Conservation (phyloP, 1,140 invertebrate species). For the Brachionus calyciflorus region DNA sequence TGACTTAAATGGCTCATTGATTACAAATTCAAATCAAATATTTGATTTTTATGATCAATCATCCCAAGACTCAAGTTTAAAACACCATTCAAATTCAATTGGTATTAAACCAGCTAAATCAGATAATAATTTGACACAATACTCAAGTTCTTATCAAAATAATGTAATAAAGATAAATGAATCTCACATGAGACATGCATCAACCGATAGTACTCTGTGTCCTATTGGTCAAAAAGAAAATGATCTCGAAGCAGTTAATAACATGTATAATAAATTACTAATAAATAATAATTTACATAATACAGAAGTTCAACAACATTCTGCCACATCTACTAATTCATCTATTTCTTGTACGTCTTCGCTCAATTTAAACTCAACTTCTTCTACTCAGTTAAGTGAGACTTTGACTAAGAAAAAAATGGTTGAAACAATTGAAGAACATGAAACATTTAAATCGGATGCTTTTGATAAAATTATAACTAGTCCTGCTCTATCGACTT, state of each 20-base stretch:
- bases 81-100: constrained; percentile 15
- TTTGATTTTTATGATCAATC: constrained; percentile 42
- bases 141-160: constrained; percentile 31
- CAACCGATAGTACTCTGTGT: constrained; percentile 10
- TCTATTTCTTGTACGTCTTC: constrained; percentile 10
- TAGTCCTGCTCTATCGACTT: constrained; percentile 27
- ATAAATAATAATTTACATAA: constrained; percentile 35
- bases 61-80: background rate
- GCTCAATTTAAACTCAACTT: background rate
- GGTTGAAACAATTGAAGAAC: background rate
- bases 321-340: background rate
- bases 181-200: background rate
- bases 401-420: background rate
- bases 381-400: background rate
- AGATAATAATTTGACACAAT: constrained; percentile 7
- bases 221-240: constrained; percentile 26
- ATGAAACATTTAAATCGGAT: constrained; percentile 3
- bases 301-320: background rate
- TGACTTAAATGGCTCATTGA: background rate
- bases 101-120: constrained; percentile 19
- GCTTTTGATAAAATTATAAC: constrained; percentile 12
- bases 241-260: constrained; percentile 32
- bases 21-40: constrained; percentile 11
- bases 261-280: constrained; percentile 28
- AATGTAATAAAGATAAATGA: constrained; percentile 13